These are phyloP conservation scores for Eubucco bourcierii DNA, from an alignment of 2,113 vertebrate species.

Conservation along the genomic window DNA sequence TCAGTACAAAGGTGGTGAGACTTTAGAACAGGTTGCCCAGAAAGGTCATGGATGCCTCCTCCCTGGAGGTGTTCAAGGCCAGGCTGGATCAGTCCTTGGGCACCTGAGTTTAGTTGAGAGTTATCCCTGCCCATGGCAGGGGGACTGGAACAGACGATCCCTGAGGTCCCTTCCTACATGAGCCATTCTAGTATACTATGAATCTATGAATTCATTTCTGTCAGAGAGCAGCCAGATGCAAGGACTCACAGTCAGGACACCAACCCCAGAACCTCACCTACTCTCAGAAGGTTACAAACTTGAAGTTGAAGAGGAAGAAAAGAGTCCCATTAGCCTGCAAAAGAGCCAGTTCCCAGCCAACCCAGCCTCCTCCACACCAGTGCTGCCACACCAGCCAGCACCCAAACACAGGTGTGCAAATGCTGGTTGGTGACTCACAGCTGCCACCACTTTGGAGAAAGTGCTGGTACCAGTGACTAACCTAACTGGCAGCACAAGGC, in stretches of 20 bases:
- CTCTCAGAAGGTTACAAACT: not conserved
- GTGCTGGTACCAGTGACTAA: conserved; percentile 37
- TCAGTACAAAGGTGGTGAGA: no score
- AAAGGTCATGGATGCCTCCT: no score
- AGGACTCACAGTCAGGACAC: not conserved
- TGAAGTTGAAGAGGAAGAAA: not conserved
- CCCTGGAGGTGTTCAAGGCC: no score
- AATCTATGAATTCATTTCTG: not conserved
- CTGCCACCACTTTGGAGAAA: conserved; percentile 40
- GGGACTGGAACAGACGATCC: no score
- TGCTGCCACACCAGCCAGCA: not conserved
- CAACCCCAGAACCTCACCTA: not conserved
- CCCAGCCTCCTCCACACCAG: not conserved
- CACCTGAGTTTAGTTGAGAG: no score
- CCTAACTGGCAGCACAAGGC: not conserved
- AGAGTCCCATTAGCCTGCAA: not conserved
- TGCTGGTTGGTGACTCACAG: not conserved
- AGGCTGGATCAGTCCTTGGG: no score
- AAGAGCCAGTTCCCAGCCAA: not conserved
- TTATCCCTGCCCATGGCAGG: no score
- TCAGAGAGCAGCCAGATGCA: not conserved
- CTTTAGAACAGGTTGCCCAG: no score
- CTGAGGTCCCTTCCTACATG: no score
- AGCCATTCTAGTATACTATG: no score
- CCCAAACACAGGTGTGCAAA: not conserved